phyloP scores from a whole-genome alignment of 1,140 invertebrate species.

The Reticulitermes speratus region DNA sequence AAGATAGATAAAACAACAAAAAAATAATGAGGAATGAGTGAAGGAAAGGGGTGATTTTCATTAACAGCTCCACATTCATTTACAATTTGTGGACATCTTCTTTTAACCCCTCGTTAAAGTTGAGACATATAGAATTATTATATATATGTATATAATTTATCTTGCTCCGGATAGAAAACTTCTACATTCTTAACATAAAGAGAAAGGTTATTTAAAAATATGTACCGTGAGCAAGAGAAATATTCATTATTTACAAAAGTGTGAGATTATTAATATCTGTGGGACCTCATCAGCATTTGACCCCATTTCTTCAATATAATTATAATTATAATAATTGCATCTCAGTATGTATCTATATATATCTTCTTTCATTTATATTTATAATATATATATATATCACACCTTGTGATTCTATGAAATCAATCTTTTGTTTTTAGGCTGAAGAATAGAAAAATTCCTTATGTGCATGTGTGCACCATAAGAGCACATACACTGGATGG shows the following conservation, averaged over 20 bases:
- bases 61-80: slow-evolving; percentile 2
- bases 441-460: slow-evolving; percentile 27
- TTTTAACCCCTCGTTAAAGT: slow-evolving; percentile 17
- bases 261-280: slow-evolving; percentile 34
- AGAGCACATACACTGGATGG: slow-evolving; percentile 25
- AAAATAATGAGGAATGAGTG: background rate
- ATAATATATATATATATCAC: slow-evolving; percentile 36
- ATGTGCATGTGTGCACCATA: slow-evolving; percentile 22
- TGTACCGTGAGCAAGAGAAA: slow-evolving; percentile 24
- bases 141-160: slow-evolving; percentile 10
- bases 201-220: slow-evolving; percentile 28
- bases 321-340: slow-evolving; percentile 31
- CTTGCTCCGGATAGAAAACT: slow-evolving; percentile 16
- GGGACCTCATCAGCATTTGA: slow-evolving; percentile 35
- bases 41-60: slow-evolving; percentile 21
- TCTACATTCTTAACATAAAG: slow-evolving; percentile 23
- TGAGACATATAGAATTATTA: slow-evolving; percentile 21
- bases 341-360: slow-evolving; percentile 33
- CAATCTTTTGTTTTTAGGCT: slow-evolving; percentile 26
- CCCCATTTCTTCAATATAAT: slow-evolving; percentile 33
- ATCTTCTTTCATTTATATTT: slow-evolving; percentile 28
- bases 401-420: slow-evolving; percentile 33
- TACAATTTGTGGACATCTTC: background rate
- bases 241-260: slow-evolving; percentile 21
- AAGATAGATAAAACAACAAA: background rate